Base-by-base conservation (phyloP, 2,888 invertebrate species). In the Miltochrista miniata region DNA sequence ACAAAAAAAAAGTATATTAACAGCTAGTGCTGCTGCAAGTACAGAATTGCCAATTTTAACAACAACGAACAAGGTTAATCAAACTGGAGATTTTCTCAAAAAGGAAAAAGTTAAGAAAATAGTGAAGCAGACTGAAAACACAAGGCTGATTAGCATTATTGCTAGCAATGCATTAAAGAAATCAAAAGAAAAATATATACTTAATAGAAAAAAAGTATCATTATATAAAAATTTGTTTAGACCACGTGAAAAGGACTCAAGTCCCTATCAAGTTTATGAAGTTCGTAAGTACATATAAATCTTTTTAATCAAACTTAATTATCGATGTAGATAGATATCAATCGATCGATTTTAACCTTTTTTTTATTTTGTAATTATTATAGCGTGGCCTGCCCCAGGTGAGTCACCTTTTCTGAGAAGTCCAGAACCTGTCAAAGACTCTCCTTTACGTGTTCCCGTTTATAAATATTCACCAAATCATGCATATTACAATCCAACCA, bases 401-500 rank as follows among this genome's bases (percentile, higher is more conserved):
- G 39, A 68, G 7, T 30, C 53, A 4, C 58, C 66, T 8, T 66
- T 67, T 34, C 12, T 61, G 2, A 29, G 33, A 24, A 36, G 31
- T 0, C 9, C 42, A 9, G 33, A 44, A 8, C 11, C 41, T 0
- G 14, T 43, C 1, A 15, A n/a, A 37, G 76, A 80, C 3, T 68
- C 78, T 14, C 76, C 81, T 0, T 64, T 76, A 35, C 80, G 78
- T 9, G 60, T 71, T 1, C 77, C 77, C 0, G 46, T 72, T 9
- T 72, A 76, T 29, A 70, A 73, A 45, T 76, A 71, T 56, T 59
- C 70, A 58, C 76, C 84, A 0, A 58, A 76, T 7, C 72, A 81
- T 34, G 86, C 82, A 1, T 75, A 79, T 52, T 85, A 71, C 33
- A 80, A 80, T 45, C 68, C 85, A 5, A 48, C 69, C 10, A 85